phyloP scores from a whole-genome alignment of 2,797 vertebrate genomes.

The Pampus argenteus region DNA sequence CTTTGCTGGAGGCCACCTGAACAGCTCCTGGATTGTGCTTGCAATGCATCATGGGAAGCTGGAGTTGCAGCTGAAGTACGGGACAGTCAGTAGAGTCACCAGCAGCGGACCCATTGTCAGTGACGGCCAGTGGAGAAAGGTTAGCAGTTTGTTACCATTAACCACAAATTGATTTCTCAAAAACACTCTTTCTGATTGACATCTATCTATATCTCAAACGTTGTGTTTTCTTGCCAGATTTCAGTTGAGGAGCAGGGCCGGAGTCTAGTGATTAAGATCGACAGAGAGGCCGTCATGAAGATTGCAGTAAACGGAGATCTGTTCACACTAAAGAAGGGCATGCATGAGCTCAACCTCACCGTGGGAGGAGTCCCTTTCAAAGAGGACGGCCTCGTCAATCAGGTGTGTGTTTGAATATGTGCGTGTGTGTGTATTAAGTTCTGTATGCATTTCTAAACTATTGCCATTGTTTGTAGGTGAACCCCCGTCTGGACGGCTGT shows the following conservation, averaged over 20 bases:
- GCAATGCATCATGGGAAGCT: slow-evolving; percentile 92
- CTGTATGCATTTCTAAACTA: slow-evolving; percentile 18
- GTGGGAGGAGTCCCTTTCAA: slow-evolving; percentile 96
- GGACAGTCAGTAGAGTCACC: slow-evolving; percentile 89
- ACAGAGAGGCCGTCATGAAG: slow-evolving; percentile 98
- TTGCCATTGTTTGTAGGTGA: slow-evolving; percentile 84
- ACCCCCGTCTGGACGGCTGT: slow-evolving; percentile 95
- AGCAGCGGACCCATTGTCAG: slow-evolving; percentile 92
- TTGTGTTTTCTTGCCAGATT: slow-evolving; percentile 83
- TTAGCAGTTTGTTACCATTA: slow-evolving; percentile 66
- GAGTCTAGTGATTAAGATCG: slow-evolving; percentile 94
- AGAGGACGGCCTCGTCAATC: slow-evolving; percentile 89
- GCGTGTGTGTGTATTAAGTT: slow-evolving; percentile 9
- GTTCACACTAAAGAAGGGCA: slow-evolving; percentile 90
- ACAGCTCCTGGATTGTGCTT: slow-evolving; percentile 94
- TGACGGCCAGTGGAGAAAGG: slow-evolving; percentile 95
- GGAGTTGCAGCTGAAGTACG: slow-evolving; percentile 94
- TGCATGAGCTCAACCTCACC: slow-evolving; percentile 96
- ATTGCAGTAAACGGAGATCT: slow-evolving; percentile 93
- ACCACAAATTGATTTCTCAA: not conserved
- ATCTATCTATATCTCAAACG: not conserved
- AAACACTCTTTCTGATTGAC: not conserved
- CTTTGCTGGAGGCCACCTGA: slow-evolving; percentile 93
- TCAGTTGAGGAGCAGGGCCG: slow-evolving; percentile 94
- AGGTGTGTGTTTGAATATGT: slow-evolving; percentile 82